Base-by-base conservation (phyloP, 92 coral and sea anemone genomes). In the Bergia puertoricense region DNA sequence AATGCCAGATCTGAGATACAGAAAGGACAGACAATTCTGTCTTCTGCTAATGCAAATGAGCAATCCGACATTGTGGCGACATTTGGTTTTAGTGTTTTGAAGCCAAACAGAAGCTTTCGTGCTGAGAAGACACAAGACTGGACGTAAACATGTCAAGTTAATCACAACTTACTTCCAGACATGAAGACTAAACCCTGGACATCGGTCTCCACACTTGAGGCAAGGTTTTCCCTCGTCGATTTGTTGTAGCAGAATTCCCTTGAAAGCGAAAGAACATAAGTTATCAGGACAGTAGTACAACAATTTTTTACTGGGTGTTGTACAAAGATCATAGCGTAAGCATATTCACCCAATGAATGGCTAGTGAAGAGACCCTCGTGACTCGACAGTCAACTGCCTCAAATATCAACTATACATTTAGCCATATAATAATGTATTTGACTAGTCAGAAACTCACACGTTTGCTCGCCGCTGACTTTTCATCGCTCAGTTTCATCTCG, bases 111-210 rank as follows among this genome's bases (percentile, higher is more conserved):
- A n/a, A 37, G 43, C 56, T 11, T 83, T 83, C 67, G 46, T 41
- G 43, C 62, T 50, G 78, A 16, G 77, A 23, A 83, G 39, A 38
- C 76, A 69, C 68, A 69, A 84, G 74, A 48, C 40, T 18, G 5
- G 36, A 84, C 42, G 46, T 44, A 84, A 84, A 71, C 87, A 68
- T 46, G 54, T 41, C 86, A 82, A 41, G 44, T 8, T n/a, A 18
- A 46, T n/a, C 23, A 9, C 23, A 68, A 79, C 94, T 89, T 85
- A 95, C 98, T 91, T 94, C 98, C 98, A 95, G 86, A 95, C 95
- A 89, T 95, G 98, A 23, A 95, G 89, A n/a, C 93, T 95, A 41
- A 95, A 95, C 8, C 98, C 98, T n/a, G 98, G 93, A 78, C 98
- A 95, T 40, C 91, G 90, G 39, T 90, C 93, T 13, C 95, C 95